phyloP scores from a whole-genome alignment of 1,140 invertebrate genomes.

The Tetranychus cinnabarinus region DNA sequence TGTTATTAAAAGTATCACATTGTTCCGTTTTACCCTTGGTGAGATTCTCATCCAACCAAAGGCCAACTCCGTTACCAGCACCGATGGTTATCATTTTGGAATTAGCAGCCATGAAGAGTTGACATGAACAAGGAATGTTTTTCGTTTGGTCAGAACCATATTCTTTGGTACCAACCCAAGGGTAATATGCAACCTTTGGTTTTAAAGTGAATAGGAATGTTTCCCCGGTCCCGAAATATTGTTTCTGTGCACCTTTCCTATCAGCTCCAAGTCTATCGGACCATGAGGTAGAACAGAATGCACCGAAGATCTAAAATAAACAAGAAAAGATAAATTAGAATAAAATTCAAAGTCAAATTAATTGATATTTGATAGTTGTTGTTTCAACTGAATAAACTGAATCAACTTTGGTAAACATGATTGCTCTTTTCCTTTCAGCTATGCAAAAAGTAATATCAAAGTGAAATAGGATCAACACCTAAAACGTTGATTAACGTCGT shows the following conservation, averaged over 20 bases:
- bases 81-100: constrained; percentile 72
- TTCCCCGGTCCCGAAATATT: constrained; percentile 87
- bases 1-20: constrained; percentile 85
- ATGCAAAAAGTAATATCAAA: too few species aligned
- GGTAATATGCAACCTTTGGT: constrained; percentile 65
- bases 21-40: constrained; percentile 70
- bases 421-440: too few species aligned
- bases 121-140: constrained; percentile 36
- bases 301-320: constrained; percentile 23
- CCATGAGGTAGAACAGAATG: constrained; percentile 22
- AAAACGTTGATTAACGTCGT: too few species aligned
- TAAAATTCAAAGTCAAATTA: too few species aligned
- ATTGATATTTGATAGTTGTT: too few species aligned
- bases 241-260: constrained; percentile 53
- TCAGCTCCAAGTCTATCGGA: constrained; percentile 50
- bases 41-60: constrained; percentile 84
- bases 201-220: constrained; percentile 76
- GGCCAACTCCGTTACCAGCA: constrained; percentile 66
- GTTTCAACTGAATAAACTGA: too few species aligned
- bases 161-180: constrained; percentile 53
- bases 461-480: too few species aligned
- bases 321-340: background rate
- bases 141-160: constrained; percentile 21
- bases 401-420: too few species aligned
- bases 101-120: constrained; percentile 77